Evolutionary conservation across 2,797 vertebrate genomes (phyloP), one percentile per base, ranked within the genome.

Genomic region (Acanthis flammea): DNA sequence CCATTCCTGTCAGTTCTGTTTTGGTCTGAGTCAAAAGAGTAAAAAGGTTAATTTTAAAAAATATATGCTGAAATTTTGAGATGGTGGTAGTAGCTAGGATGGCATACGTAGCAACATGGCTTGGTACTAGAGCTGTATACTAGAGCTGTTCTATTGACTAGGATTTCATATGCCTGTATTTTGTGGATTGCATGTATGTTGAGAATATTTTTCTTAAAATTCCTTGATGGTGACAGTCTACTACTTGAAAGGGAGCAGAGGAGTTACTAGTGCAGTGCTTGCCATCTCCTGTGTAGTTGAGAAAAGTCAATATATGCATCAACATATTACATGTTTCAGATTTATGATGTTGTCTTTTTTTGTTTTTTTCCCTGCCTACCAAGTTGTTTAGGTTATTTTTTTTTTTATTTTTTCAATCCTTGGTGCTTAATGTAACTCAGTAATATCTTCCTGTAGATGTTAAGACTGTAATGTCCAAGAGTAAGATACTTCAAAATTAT

Each of bases 281-380:
- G 30, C 15, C 50, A 28, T 6, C 19, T 84, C 21, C 11, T n/a
- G 0, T 44, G 35, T 71, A 60, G 30, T 45, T 39, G 45, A 31
- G 33, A 68, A 63, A 54, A 83, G 24, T 53, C 45, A 72, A 11
- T 22, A 53, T 35, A 28, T 45, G 19, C 1, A 0, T 51, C 45
- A 85, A 11, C 8, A 3, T 50, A 19, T 44, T 85, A 27, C 7
- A 50, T 66, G 4, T 71, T 93, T 68, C 17, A 57, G 19, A 28
- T 68, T 62, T 57, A 53, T 72, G 14, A 55, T 42, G 9, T 8
- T 28, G 35, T 17, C 4, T 61, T 33, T 55, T 51, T 62, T 61
- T 42, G 25, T 21, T 6, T 31, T 27, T 31, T 22, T 3, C 5
- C 8, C 2, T 1, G 3, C 3, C 4, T 60, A 16, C 27, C 7